Evolutionary conservation across 2,113 vertebrate species (phyloP).

Genomic region (Recurvirostra avosetta): DNA sequence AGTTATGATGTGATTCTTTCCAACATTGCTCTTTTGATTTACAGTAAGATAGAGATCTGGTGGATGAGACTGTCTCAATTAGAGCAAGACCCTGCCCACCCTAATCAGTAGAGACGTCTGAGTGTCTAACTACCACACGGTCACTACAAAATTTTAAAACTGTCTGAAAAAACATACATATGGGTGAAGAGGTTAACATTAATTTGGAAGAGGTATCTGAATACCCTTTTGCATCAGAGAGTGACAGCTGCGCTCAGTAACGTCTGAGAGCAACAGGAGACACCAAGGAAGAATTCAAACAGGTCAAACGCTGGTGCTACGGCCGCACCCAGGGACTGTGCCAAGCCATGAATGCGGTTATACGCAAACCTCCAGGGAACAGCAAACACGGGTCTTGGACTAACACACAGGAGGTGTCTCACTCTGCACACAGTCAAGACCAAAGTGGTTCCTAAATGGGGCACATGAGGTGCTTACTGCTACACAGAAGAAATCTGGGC

Average conservation of each 20-base stretch:
- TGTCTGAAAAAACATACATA: not conserved
- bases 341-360: not conserved
- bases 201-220: not conserved
- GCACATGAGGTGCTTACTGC: not conserved
- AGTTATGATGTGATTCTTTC: not conserved
- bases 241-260: not conserved
- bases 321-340: rapidly evolving
- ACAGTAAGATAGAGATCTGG: not conserved
- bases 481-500: not conserved
- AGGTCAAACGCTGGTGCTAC: not conserved
- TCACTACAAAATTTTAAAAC: not conserved
- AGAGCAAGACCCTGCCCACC: not conserved
- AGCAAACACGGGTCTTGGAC: not conserved
- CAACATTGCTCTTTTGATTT: not conserved
- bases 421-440: not conserved
- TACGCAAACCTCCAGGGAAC: not conserved
- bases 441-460: not conserved
- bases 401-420: not conserved
- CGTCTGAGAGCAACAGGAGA: not conserved
- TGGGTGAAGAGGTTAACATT: not conserved
- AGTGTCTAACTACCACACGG: not conserved
- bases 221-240: not conserved
- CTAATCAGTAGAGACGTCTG: not conserved
- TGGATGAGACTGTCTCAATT: not conserved
- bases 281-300: not conserved